Evolutionary conservation across 2,888 invertebrate species (phyloP).

Genomic region (Heliconius erato): DNA sequence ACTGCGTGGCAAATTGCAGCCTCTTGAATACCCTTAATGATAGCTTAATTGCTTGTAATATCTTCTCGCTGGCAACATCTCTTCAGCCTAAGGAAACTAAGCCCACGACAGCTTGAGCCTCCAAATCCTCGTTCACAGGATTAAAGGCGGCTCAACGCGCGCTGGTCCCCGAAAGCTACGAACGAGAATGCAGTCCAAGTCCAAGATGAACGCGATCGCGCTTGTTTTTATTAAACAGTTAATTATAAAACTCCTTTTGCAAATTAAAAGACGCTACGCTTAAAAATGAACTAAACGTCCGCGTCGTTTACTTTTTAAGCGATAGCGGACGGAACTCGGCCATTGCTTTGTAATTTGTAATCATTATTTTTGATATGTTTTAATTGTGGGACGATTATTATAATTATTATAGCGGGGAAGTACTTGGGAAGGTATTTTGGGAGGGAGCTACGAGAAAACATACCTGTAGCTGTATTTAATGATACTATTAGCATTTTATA

Average conservation of each 20-base stretch:
- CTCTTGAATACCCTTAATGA: constrained; percentile 58
- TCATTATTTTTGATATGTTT: constrained; percentile 37
- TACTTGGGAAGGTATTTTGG: not conserved
- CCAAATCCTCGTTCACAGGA: not conserved
- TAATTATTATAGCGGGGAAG: constrained; percentile 31
- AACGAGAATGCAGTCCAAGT: constrained; percentile 53
- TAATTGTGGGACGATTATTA: constrained; percentile 38
- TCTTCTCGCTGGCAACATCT: constrained; percentile 43
- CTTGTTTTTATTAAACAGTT: constrained; percentile 50
- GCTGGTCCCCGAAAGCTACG: constrained; percentile 41
- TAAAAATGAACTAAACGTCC: constrained; percentile 40
- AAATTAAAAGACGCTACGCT: constrained; percentile 48
- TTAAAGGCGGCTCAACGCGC: constrained; percentile 30
- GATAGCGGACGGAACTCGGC: constrained; percentile 48
- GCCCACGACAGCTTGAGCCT: constrained; percentile 22
- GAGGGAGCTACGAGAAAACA: not conserved
- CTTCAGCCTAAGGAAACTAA: constrained; percentile 36
- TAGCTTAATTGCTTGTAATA: constrained; percentile 59
- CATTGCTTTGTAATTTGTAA: constrained; percentile 43
- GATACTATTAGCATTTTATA: constrained; percentile 9
- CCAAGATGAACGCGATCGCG: constrained; percentile 47
- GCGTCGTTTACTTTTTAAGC: constrained; percentile 41
- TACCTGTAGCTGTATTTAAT: not conserved
- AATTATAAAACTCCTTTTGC: constrained; percentile 49
- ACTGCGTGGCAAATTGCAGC: constrained; percentile 57